These are phyloP conservation scores for sheep (Ovis aries) DNA, from an alignment of 2,113 vertebrate species.

Conservation along the genomic window DNA sequence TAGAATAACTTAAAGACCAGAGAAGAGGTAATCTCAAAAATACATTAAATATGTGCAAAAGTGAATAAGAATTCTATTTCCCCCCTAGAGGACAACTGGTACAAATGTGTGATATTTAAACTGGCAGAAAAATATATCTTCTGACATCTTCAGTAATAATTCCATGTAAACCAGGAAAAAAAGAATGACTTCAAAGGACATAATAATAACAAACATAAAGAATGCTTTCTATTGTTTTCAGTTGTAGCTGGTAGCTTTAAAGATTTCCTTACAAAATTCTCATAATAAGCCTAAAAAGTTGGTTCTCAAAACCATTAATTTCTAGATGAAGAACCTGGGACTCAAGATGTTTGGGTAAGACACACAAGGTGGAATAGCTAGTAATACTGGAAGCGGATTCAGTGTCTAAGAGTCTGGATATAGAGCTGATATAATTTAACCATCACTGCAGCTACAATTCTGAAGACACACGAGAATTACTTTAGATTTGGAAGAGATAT, in stretches of 20 bases:
- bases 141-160: neutral
- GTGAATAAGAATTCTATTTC: neutral
- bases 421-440: neutral
- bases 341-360: neutral
- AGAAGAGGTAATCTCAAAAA: neutral
- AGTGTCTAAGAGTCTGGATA: neutral
- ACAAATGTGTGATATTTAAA: neutral
- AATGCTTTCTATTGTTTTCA: neutral
- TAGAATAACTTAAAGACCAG: neutral
- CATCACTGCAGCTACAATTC: neutral
- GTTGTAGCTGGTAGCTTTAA: neutral
- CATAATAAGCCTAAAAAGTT: neutral
- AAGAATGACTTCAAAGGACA: neutral
- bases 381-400: neutral
- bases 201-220: neutral
- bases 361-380: neutral
- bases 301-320: neutral
- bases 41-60: neutral
- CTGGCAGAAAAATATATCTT: neutral
- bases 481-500: neutral
- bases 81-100: neutral
- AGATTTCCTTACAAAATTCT: neutral
- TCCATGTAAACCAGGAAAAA: neutral
- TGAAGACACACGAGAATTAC: neutral
- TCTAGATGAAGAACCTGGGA: neutral